A percentile compares a stretch with the other conserved stretches of the same genome.
These are phyloP conservation scores for Liparis tanakae DNA, from an alignment of 2,797 vertebrate genomes.

Conservation along the genomic window DNA sequence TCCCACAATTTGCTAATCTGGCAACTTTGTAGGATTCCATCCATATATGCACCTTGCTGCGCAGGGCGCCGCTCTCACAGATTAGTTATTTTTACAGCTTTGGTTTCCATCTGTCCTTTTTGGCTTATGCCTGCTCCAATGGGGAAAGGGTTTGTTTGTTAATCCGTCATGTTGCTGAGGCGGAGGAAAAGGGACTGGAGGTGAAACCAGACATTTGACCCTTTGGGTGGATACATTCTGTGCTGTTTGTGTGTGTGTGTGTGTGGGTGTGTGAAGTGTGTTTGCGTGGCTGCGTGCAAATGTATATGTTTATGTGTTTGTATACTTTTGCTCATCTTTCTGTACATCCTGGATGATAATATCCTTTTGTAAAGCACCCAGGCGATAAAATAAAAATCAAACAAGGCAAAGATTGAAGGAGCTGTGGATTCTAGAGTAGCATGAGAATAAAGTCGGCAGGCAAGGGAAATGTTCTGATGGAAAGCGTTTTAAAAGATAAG, in stretches of 20 bases:
- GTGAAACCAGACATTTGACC: slow-evolving; percentile 33
- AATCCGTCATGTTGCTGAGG: slow-evolving; percentile 41
- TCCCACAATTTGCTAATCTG: slow-evolving; percentile 54
- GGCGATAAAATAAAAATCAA: neutral
- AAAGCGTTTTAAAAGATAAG: neutral
- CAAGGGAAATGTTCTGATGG: neutral
- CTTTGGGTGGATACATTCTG: neutral
- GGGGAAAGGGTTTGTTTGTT: slow-evolving; percentile 27
- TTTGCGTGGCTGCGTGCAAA: neutral
- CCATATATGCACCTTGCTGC: slow-evolving; percentile 15
- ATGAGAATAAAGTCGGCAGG: neutral
- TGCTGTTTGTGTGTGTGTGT: neutral
- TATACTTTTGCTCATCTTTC: neutral
- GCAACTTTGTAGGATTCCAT: slow-evolving; percentile 56
- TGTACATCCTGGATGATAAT: neutral
- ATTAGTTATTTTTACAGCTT: slow-evolving; percentile 58
- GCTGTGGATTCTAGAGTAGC: neutral
- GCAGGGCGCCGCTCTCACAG: slow-evolving; percentile 11
- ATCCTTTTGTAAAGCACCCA: neutral
- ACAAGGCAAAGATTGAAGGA: neutral
- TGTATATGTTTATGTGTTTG: neutral
- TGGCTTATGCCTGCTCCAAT: slow-evolving; percentile 14
- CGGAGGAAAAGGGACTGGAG: slow-evolving; percentile 19
- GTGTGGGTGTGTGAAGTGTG: neutral
- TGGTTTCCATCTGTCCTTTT: slow-evolving; percentile 30